Evolutionary conservation across 2,888 invertebrate species (phyloP).

Genomic region (Trachelus troglodyta): DNA sequence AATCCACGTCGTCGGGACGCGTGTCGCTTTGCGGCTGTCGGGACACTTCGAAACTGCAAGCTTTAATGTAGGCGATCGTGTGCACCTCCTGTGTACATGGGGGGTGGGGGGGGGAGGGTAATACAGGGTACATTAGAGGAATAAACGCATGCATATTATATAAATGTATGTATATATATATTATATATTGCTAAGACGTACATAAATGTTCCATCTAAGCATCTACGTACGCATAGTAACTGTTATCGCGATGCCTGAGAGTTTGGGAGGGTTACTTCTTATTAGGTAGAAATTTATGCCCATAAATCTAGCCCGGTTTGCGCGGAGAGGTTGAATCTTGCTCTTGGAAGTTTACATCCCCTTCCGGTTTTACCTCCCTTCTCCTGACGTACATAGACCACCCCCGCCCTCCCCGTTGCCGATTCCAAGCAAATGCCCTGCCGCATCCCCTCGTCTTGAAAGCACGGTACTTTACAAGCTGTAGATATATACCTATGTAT

Average conservation of each 20-base stretch:
- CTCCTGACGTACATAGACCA: slow-evolving; percentile 9
- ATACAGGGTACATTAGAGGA: neutral
- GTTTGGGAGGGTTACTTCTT: slow-evolving; percentile 26
- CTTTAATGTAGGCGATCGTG: neutral
- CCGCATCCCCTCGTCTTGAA: slow-evolving; percentile 17
- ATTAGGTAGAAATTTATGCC: slow-evolving; percentile 52
- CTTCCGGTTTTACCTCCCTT: slow-evolving; percentile 27
- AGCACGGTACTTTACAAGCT: slow-evolving; percentile 41
- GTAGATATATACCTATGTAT: slow-evolving; percentile 36
- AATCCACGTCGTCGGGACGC: slow-evolving; percentile 1
- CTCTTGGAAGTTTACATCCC: slow-evolving; percentile 45
- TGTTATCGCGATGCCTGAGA: slow-evolving; percentile 6
- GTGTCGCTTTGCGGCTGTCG: neutral
- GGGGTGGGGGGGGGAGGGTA: neutral
- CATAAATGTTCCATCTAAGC: neutral
- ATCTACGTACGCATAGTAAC: neutral
- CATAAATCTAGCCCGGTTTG: slow-evolving; percentile 51
- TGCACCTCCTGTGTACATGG: neutral
- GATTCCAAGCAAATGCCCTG: neutral
- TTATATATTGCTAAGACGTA: neutral
- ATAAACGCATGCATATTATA: neutral
- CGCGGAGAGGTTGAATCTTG: slow-evolving; percentile 53
- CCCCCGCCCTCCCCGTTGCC: too few relatives aligned
- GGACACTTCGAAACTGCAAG: neutral
- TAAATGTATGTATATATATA: neutral